A percentile compares a stretch with the other conserved stretches of the same genome.
Evolutionary conservation across 2,888 invertebrate species (phyloP).

Genomic region (Archaeoteleia sp.): DNA sequence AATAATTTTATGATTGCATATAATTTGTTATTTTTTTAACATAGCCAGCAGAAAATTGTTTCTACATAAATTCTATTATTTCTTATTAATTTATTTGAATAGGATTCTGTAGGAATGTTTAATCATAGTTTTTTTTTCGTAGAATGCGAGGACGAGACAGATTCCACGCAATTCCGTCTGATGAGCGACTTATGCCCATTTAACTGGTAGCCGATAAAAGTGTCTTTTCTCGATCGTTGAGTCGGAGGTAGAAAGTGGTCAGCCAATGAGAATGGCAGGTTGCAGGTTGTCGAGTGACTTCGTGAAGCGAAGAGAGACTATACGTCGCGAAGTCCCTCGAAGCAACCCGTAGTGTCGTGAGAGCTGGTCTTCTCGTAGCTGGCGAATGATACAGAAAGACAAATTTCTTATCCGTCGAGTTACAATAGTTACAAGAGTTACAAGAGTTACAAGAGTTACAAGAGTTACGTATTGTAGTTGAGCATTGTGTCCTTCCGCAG

Average conservation of each 20-base stretch:
- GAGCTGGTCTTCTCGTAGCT: conserved; percentile 48
- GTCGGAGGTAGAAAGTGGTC: conserved; percentile 70
- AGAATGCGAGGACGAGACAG: conserved; percentile 32
- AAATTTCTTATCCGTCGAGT: background rate
- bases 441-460: no score
- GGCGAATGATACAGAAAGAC: conserved; percentile 1
- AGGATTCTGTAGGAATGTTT: no score
- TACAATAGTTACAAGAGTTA: no score
- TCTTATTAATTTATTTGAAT: no score
- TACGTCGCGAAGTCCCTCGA: background rate
- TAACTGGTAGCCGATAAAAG: conserved; percentile 54
- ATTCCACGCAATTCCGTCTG: conserved; percentile 11
- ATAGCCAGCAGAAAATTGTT: no score
- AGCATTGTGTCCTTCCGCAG: background rate
- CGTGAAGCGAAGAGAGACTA: conserved; percentile 37
- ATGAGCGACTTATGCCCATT: conserved; percentile 40
- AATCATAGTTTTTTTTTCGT: conserved; percentile 9
- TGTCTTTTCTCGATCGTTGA: conserved; percentile 58
- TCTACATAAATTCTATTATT: no score
- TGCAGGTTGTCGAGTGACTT: conserved; percentile 53
- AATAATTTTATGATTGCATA: no score
- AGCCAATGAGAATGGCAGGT: conserved; percentile 67
- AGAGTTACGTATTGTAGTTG: no score
- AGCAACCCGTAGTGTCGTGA: conserved; percentile 7
- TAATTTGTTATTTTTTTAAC: no score